Evolutionary conservation across 2,113 vertebrate species (phyloP).

Genomic region (Syngnathus typhle): DNA sequence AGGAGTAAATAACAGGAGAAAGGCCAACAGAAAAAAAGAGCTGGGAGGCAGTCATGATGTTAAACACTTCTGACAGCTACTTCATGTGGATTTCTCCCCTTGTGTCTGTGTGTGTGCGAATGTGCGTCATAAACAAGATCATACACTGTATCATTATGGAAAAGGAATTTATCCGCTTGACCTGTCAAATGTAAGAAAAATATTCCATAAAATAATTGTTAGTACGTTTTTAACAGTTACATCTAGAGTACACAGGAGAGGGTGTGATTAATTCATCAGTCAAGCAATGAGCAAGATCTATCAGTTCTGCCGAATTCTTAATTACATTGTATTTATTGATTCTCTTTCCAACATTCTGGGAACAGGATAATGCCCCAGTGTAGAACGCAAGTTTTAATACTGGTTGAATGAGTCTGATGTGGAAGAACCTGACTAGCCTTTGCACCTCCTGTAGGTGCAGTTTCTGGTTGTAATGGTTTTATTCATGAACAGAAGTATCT

Average conservation of each 20-base stretch:
- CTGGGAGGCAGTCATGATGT: slow-evolving; percentile 40
- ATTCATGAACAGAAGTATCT: too few species aligned
- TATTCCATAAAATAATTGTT: not conserved
- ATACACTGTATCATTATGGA: not conserved
- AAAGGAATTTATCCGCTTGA: not conserved
- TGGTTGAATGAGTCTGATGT: not conserved
- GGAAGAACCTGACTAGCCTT: not conserved
- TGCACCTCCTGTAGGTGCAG: too few species aligned
- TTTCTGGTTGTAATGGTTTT: too few species aligned
- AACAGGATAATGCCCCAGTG: not conserved
- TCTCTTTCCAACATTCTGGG: not conserved
- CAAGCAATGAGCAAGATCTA: too few species aligned
- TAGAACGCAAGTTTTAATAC: not conserved
- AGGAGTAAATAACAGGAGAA: slow-evolving; percentile 25
- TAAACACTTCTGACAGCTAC: slow-evolving; percentile 41
- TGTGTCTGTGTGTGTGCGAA: slow-evolving; percentile 12
- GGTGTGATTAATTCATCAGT: too few species aligned
- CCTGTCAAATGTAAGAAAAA: not conserved
- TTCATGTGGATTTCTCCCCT: slow-evolving; percentile 36
- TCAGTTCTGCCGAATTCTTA: too few species aligned
- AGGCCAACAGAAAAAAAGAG: slow-evolving; percentile 44
- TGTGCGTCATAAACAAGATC: not conserved
- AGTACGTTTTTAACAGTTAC: too few species aligned
- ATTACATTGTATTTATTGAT: not conserved
- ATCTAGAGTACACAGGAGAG: not conserved